Evolutionary conservation across 2,797 vertebrate species (phyloP).

Genomic region (Hoplostethus atlanticus): DNA sequence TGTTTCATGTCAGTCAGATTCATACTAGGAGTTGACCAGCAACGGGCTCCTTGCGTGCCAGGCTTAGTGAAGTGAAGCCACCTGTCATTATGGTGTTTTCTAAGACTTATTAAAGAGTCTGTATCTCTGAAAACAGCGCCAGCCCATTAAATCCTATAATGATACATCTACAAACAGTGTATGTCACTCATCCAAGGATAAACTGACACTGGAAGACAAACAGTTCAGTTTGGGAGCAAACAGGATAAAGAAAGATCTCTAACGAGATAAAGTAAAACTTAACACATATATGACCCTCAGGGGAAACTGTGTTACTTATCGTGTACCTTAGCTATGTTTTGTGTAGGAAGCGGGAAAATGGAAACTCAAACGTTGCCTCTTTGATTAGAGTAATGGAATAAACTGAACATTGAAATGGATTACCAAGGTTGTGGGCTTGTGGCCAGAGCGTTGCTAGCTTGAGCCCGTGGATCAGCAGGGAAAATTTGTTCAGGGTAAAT

Average conservation of each 20-base stretch:
- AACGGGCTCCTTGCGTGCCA: not conserved
- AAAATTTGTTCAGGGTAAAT: not conserved
- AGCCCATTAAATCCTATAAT: not conserved
- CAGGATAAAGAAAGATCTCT: constrained; percentile 20
- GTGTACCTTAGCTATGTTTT: constrained; percentile 8
- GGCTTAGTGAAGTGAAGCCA: constrained; percentile 9
- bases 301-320: constrained; percentile 31
- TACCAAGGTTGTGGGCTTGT: not conserved
- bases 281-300: constrained; percentile 28
- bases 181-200: constrained; percentile 35
- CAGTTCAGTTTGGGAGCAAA: constrained; percentile 47
- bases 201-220: constrained; percentile 43
- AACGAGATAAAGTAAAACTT: constrained; percentile 28
- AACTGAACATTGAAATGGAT: not conserved
- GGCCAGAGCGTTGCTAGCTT: not conserved
- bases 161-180: constrained; percentile 26
- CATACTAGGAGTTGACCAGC: constrained; percentile 36
- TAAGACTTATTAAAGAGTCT: not conserved
- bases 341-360: not conserved
- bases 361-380: constrained; percentile 18
- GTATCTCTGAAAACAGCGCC: not conserved
- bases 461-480: not conserved
- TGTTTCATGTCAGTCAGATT: constrained; percentile 43
- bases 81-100: constrained; percentile 7
- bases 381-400: not conserved